Percentiles rank a stretch among this genome's conserved stretches.
phyloP scores from a whole-genome alignment of 2,113 vertebrate species.

The Varanus salvator region DNA sequence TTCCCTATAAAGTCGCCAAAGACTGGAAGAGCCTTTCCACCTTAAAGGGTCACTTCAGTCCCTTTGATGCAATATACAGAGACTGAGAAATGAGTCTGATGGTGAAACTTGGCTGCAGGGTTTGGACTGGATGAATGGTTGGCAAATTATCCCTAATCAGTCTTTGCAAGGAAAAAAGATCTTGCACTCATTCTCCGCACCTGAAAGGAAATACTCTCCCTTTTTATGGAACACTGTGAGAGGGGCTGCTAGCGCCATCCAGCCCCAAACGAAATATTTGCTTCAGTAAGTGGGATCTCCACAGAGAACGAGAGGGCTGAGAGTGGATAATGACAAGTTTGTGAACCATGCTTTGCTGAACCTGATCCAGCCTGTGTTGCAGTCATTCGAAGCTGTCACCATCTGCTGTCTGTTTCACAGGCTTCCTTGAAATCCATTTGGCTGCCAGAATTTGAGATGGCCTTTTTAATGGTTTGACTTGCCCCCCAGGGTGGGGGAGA shows the following conservation, averaged over 20 bases:
- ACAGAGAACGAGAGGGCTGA: background rate
- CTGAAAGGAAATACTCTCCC: slow-evolving; percentile 21
- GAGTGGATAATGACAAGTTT: rapidly evolving
- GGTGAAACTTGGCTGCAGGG: slow-evolving; percentile 8
- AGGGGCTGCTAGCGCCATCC: background rate
- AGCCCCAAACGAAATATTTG: background rate
- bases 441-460: background rate
- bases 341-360: background rate
- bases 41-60: background rate
- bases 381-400: background rate
- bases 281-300: background rate
- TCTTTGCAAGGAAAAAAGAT: background rate
- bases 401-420: slow-evolving; percentile 6
- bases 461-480: background rate
- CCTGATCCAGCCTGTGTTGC: background rate
- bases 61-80: slow-evolving; percentile 7
- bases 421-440: background rate
- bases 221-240: background rate
- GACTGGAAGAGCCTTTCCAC: rapidly evolving
- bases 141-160: slow-evolving; percentile 16
- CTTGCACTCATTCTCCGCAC: background rate
- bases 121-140: slow-evolving; percentile 11
- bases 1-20: background rate
- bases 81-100: background rate
- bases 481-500: too few species aligned